These are phyloP conservation scores for Chironomus tentans DNA, from an alignment of 2,888 invertebrate genomes.

Conservation along the genomic window DNA sequence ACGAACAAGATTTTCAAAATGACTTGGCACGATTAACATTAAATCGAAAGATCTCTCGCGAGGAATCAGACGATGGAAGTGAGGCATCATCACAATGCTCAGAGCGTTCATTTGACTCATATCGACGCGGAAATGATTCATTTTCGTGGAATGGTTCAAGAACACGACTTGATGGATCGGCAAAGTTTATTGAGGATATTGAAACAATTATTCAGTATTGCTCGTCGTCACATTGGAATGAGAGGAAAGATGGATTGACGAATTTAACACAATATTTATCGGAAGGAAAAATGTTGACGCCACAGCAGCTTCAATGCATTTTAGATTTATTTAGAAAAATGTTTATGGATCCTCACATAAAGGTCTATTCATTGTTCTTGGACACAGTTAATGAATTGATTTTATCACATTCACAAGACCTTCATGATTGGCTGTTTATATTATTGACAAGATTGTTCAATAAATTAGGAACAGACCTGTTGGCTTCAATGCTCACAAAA, in stretches of 20 bases:
- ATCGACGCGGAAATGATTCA: slow-evolving; percentile 67
- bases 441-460: slow-evolving; percentile 76
- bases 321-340: slow-evolving; percentile 91
- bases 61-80: slow-evolving; percentile 70
- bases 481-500: slow-evolving; percentile 86
- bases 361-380: slow-evolving; percentile 85
- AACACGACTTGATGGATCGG: slow-evolving; percentile 58
- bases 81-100: slow-evolving; percentile 95
- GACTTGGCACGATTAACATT: slow-evolving; percentile 39
- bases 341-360: slow-evolving; percentile 95
- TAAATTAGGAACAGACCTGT: slow-evolving; percentile 83
- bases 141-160: slow-evolving; percentile 78
- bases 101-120: slow-evolving; percentile 78
- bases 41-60: slow-evolving; percentile 50
- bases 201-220: slow-evolving; percentile 79
- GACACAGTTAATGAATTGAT: slow-evolving; percentile 90
- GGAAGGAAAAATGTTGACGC: slow-evolving; percentile 48
- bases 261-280: slow-evolving; percentile 62
- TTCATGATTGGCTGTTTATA: slow-evolving; percentile 89
- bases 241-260: slow-evolving; percentile 86
- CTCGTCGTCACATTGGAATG: slow-evolving; percentile 86
- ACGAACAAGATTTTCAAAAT: slow-evolving; percentile 39
- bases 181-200: slow-evolving; percentile 62
- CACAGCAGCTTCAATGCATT: slow-evolving; percentile 62
- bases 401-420: slow-evolving; percentile 72